A percentile compares a stretch with the other conserved stretches of the same genome.
These are phyloP conservation scores for Dicycla oo DNA, from an alignment of 2,888 invertebrate genomes.

Conservation along the genomic window DNA sequence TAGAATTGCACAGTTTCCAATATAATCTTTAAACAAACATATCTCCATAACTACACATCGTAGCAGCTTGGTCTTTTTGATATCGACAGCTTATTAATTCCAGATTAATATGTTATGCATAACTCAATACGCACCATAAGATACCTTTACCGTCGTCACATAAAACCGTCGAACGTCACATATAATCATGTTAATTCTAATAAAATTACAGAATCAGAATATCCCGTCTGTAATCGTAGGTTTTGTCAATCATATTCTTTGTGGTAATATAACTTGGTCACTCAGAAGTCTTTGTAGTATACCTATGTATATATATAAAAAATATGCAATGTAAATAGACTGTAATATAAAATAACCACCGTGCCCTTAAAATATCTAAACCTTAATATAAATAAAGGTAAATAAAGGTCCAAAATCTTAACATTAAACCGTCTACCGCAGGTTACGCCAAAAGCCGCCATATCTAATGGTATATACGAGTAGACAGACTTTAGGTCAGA, in stretches of 20 bases:
- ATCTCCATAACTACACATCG: too few species aligned
- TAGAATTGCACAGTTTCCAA: too few species aligned
- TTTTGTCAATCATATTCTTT: slow-evolving; percentile 27
- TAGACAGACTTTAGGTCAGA: slow-evolving; percentile 50
- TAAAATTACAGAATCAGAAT: background rate
- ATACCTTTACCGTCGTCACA: too few species aligned
- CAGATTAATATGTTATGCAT: too few species aligned
- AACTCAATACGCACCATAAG: too few species aligned
- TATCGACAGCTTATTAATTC: too few species aligned
- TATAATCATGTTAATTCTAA: background rate
- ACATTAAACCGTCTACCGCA: slow-evolving; percentile 20
- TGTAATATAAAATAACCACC: background rate
- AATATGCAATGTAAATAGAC: background rate
- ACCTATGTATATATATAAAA: background rate
- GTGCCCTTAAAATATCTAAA: background rate
- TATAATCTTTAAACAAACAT: too few species aligned
- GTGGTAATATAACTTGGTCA: background rate
- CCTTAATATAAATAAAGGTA: slow-evolving; percentile 2
- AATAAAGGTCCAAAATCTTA: slow-evolving; percentile 5
- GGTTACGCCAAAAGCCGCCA: slow-evolving; percentile 32
- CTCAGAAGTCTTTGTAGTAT: background rate
- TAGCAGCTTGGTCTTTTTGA: too few species aligned
- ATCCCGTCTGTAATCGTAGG: slow-evolving; percentile 3
- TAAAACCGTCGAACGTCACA: too few species aligned
- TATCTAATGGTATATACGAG: slow-evolving; percentile 40